Base-by-base conservation (phyloP, 2,888 invertebrate genomes). In the Leucoptera coffeella region DNA sequence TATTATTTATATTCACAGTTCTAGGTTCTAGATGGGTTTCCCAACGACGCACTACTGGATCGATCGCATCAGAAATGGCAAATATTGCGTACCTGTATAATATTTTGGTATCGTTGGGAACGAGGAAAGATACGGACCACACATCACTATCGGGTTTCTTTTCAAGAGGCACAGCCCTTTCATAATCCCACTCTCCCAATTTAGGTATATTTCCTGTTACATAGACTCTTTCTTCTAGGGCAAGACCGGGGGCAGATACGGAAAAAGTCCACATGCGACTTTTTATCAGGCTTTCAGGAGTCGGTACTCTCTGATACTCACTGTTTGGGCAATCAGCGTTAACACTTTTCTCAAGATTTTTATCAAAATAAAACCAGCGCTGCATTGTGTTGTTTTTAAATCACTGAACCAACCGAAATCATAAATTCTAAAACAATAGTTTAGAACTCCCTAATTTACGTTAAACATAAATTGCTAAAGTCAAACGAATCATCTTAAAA, bases 81-180 rank as follows among this genome's bases (percentile, higher is more conserved):
- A 85, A 84, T 32, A 88, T 74, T 37, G 82, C 81, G 53, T 86
- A 92, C 17, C 92, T 78, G 50, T 83, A 90, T 22, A 75, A 69
- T 7, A 89, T 69, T 35, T 78, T 76, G 38, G 73, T 64, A 32
- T 80, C 77, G 29, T 76, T 73, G 2, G 86, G 85, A 41, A 91
- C 73, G 32, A 61, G 64, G 19, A 85, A 50, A 26, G 67, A 57
- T 35, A 65, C 75, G 2, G 75, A 74, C 87, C 87, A 87, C 22
- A 77, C 43, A 38, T 75, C 61, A 12, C 56, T 46, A 25, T 41
- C 48, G 33, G 41, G 42, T 19, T 65, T 49, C 34, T 54, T 59
- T 31, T 75, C 64, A 36, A 88, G 57, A 9, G 73, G 45, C 3
- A 81, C 49, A 31, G 78, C 74, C 38, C 72, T 72, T 25, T 69